A percentile compares a stretch with the other conserved stretches of the same genome.
Conservation (phyloP, 92 coral and sea anemone genomes). For the Heteractis magnifica region DNA sequence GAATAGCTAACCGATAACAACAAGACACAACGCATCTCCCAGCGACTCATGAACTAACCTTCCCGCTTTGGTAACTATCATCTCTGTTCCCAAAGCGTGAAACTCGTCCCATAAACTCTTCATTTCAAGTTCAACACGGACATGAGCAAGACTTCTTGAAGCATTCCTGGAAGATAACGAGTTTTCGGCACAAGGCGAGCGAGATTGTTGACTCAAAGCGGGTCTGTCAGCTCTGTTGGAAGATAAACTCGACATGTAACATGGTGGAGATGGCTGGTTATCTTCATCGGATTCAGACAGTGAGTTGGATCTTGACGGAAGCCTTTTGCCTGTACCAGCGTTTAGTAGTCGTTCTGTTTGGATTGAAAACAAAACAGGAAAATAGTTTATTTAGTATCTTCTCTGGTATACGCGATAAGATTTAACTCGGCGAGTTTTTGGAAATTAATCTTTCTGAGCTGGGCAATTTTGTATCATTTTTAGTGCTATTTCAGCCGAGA, state of each 20-base stretch:
- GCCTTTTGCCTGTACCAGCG: constrained; percentile 96
- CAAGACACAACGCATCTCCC: background rate
- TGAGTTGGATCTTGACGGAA: constrained; percentile 38
- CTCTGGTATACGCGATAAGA: too few species aligned
- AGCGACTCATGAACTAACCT: constrained; percentile 58
- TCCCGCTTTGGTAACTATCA: constrained; percentile 99
- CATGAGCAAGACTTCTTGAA: constrained; percentile 69
- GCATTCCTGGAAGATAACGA: constrained; percentile 61
- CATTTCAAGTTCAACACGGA: constrained; percentile 94
- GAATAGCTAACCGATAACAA: constrained; percentile 14
- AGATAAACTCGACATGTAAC: constrained; percentile 14
- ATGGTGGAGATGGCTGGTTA: constrained; percentile 14
- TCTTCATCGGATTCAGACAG: constrained; percentile 37
- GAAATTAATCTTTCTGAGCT: too few species aligned
- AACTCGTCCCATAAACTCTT: constrained; percentile 97
- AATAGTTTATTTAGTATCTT: too few species aligned
- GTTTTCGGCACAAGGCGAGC: constrained; percentile 52
- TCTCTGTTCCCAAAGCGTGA: constrained; percentile 91
- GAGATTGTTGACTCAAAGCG: constrained; percentile 11
- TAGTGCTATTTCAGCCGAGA: background rate
- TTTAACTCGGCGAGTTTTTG: too few species aligned
- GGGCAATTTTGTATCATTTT: background rate
- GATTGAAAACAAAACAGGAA: background rate
- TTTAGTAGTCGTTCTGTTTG: constrained; percentile 85
- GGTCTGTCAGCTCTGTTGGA: background rate